Evolutionary conservation across 1,140 invertebrate genomes (phyloP).

Genomic region (Trichogramma pretiosum): DNA sequence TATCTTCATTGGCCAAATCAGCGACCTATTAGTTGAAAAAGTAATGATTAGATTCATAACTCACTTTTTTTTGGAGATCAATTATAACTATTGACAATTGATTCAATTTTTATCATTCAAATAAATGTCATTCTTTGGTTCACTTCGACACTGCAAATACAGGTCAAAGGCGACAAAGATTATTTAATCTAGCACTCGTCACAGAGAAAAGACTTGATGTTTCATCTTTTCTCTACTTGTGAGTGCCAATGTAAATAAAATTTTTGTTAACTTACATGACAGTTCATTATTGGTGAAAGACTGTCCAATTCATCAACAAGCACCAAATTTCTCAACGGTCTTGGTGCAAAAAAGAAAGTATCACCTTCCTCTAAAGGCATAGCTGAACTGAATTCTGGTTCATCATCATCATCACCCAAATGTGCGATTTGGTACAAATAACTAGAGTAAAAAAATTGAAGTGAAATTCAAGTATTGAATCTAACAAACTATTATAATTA

Average conservation of each 20-base stretch:
- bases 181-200: conserved; percentile 32
- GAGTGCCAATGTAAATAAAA: conserved; percentile 21
- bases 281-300: conserved; percentile 85
- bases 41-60: too few relatives aligned
- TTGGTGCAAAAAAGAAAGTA: conserved; percentile 97
- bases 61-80: background rate
- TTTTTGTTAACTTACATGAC: conserved; percentile 53
- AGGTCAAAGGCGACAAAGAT: conserved; percentile 39
- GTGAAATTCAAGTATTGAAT: background rate
- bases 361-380: conserved; percentile 98
- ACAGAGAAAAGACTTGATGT: conserved; percentile 23
- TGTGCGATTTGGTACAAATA: conserved; percentile 98
- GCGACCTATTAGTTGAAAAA: conserved; percentile 47
- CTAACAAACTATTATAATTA: background rate
- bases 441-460: conserved; percentile 49
- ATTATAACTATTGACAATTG: background rate
- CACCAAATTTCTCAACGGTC: conserved; percentile 89
- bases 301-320: conserved; percentile 97
- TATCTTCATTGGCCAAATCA: conserved; percentile 92
- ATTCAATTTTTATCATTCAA: background rate
- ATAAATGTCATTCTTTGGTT: conserved; percentile 31
- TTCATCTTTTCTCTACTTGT: conserved; percentile 28
- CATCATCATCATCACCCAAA: conserved; percentile 98
- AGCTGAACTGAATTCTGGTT: conserved; percentile 96
- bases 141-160: conserved; percentile 38